Conservation (phyloP, 2,797 vertebrate species). For the Hemitrygon akajei region DNA sequence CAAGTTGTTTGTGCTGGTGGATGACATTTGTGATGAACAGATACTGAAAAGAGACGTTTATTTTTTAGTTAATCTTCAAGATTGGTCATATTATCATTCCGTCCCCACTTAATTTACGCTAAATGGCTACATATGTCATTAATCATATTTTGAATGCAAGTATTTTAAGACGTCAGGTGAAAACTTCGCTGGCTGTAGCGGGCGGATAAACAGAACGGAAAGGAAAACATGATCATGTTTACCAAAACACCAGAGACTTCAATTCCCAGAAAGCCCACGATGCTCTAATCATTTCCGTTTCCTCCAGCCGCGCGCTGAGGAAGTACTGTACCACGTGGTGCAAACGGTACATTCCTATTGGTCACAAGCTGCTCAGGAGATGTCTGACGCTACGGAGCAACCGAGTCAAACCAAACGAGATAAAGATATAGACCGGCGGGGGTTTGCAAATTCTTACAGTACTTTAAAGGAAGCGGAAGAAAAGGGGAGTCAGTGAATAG, state of each 20-base stretch:
- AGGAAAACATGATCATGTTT: background rate
- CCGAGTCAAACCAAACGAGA: background rate
- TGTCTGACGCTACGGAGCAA: conserved; percentile 29
- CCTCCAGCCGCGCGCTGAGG: background rate
- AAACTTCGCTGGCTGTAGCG: too few relatives aligned
- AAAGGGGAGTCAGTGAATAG: background rate
- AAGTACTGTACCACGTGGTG: background rate
- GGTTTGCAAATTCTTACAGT: background rate
- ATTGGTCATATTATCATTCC: too few relatives aligned
- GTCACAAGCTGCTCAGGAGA: conserved; percentile 20
- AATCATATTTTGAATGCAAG: background rate
- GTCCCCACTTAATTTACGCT: background rate
- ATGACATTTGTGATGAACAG: too few relatives aligned
- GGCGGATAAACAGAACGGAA: too few relatives aligned
- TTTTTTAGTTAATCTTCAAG: background rate
- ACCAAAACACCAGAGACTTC: background rate
- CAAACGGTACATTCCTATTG: background rate
- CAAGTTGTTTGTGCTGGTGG: too few relatives aligned
- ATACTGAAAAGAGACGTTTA: background rate
- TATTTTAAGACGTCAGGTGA: too few relatives aligned
- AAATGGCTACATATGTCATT: background rate
- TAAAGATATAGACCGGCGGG: background rate
- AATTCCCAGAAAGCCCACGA: background rate
- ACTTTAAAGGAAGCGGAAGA: background rate
- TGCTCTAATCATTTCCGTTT: background rate